Percentiles rank a stretch among this genome's conserved stretches.
These are phyloP conservation scores for Drosophila pseudoobscura DNA, from an alignment of 1,140 invertebrate genomes.

Conservation along the genomic window DNA sequence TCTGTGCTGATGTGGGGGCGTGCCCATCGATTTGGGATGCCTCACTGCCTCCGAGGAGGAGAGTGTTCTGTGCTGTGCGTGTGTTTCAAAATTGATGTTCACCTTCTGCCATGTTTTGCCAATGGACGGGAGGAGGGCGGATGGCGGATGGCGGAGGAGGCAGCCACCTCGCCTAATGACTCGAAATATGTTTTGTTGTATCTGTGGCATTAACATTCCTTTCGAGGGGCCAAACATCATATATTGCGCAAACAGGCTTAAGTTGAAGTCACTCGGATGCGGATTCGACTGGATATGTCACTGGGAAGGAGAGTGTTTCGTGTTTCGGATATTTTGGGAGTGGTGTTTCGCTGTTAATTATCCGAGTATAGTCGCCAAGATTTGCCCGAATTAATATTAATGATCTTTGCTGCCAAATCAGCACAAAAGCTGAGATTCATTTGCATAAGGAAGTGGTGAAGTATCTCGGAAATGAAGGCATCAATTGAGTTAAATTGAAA, in stretches of 20 bases:
- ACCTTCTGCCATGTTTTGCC: conserved; percentile 59
- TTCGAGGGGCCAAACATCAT: conserved; percentile 39
- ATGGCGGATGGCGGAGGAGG: not conserved
- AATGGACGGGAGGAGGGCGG: not conserved
- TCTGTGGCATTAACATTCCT: conserved; percentile 75
- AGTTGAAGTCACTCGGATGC: conserved; percentile 30
- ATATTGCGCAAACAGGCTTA: conserved; percentile 66
- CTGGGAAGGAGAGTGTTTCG: not conserved
- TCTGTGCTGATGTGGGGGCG: conserved; percentile 56
- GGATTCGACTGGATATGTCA: conserved; percentile 37
- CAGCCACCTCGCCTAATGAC: conserved; percentile 53
- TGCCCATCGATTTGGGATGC: conserved; percentile 58
- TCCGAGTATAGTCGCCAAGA: conserved; percentile 6
- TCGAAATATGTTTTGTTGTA: conserved; percentile 64
- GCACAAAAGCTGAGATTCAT: conserved; percentile 27
- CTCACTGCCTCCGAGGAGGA: no score
- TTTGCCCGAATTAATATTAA: conserved; percentile 60
- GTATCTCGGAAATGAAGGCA: conserved; percentile 3
- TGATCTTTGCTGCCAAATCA: conserved; percentile 34
- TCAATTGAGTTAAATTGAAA: conserved; percentile 33
- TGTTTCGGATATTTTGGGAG: conserved; percentile 13
- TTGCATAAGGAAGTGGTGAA: conserved; percentile 42
- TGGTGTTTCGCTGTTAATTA: conserved; percentile 40
- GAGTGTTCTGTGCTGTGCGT: conserved; percentile 46
- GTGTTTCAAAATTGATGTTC: conserved; percentile 78